Conservation (phyloP, 1,140 invertebrate species). For the Drosophila persimilis region DNA sequence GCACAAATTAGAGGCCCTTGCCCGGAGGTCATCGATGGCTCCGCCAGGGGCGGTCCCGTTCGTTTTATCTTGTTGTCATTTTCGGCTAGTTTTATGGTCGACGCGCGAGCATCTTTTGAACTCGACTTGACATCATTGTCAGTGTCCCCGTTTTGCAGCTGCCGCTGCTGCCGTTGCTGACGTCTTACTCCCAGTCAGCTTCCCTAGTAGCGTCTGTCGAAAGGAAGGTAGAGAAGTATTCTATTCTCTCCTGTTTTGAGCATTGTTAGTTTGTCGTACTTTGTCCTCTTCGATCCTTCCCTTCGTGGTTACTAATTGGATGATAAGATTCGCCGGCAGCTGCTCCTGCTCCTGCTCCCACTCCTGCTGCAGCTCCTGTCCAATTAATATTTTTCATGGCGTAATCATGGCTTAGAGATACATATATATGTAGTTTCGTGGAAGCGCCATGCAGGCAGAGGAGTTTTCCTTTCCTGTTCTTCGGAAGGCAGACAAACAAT, state of each 20-base stretch:
- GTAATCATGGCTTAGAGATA: constrained; percentile 57
- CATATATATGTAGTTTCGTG: constrained; percentile 50
- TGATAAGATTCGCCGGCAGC: constrained; percentile 73
- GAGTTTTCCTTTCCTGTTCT: constrained; percentile 62
- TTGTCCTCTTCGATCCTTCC: constrained; percentile 38
- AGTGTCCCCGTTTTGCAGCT: constrained; percentile 68
- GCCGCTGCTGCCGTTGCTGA: constrained; percentile 34
- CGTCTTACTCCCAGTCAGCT: constrained; percentile 69
- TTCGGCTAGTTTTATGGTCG: constrained; percentile 68
- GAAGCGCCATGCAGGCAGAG: constrained; percentile 45
- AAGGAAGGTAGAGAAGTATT: constrained; percentile 24
- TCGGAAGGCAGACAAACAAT: constrained; percentile 9
- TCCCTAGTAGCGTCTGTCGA: constrained; percentile 73
- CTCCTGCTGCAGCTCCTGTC: constrained; percentile 20
- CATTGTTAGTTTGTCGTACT: constrained; percentile 56
- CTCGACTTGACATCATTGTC: constrained; percentile 37
- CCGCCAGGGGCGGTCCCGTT: constrained; percentile 60
- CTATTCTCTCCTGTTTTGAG: constrained; percentile 53
- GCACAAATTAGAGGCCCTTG: constrained; percentile 72
- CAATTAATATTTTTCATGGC: constrained; percentile 45
- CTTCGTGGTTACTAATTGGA: constrained; percentile 80
- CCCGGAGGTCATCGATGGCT: constrained; percentile 25
- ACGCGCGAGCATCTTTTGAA: constrained; percentile 61
- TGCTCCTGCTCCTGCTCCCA: constrained; percentile 24
- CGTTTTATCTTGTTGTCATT: constrained; percentile 50